phyloP scores from a whole-genome alignment of 2,113 vertebrate genomes.

The Amphiprion ocellaris region DNA sequence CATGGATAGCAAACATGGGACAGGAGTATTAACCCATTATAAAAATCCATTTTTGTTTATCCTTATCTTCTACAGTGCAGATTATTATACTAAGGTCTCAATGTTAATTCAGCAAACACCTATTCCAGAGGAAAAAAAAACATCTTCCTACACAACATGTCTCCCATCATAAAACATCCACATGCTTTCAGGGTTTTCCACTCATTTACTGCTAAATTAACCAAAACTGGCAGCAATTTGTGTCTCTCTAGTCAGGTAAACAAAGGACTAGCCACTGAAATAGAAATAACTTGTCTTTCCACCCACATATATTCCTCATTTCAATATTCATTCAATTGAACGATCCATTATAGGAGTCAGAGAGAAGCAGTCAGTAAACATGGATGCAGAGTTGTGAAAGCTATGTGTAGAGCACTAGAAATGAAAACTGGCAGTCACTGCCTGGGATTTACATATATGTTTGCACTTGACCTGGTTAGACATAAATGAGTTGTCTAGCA shows the following conservation, averaged over 20 bases:
- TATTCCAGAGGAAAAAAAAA: no score
- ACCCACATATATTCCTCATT: constrained; percentile 6
- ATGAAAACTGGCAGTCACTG: no score
- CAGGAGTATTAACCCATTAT: no score
- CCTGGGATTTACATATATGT: no score
- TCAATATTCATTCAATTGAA: not conserved
- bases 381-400: no score
- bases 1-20: no score
- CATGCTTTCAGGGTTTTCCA: not conserved
- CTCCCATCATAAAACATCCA: not conserved
- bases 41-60: not conserved
- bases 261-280: not conserved
- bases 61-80: not conserved
- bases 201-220: constrained; percentile 21
- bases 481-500: no score
- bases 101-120: no score
- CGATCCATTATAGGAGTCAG: no score
- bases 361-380: no score
- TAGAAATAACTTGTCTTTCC: not conserved
- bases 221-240: not conserved
- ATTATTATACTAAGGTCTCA: not conserved
- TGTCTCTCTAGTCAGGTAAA: constrained; percentile 12
- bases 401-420: no score
- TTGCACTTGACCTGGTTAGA: no score
- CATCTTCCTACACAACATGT: not conserved